phyloP scores from a whole-genome alignment of 2,113 vertebrate species.

The Callorhinus ursinus region DNA sequence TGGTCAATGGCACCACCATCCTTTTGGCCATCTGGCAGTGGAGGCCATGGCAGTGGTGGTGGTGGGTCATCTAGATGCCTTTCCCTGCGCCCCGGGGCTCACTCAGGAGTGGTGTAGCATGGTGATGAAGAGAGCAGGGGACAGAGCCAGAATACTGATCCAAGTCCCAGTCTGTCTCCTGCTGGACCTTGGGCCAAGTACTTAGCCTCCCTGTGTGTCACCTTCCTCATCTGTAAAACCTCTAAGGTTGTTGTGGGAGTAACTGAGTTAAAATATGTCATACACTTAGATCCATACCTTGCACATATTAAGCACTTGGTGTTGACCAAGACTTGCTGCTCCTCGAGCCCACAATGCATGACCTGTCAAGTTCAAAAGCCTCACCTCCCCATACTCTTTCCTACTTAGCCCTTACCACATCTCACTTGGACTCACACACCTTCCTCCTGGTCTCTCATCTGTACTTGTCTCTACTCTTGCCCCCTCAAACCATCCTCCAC shows the following conservation, averaged over 20 bases:
- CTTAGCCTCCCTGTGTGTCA: neutral
- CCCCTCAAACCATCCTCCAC: neutral
- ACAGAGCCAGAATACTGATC: neutral
- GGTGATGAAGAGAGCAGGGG: neutral
- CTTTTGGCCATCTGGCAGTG: neutral
- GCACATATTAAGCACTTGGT: too few relatives aligned
- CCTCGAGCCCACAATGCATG: fast-evolving
- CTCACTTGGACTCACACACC: neutral
- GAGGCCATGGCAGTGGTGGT: neutral
- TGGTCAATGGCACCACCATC: neutral
- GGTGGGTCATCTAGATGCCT: neutral
- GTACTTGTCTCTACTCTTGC: neutral
- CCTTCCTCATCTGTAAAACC: neutral
- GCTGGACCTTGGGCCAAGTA: neutral
- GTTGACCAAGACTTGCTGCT: neutral
- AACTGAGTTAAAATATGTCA: neutral
- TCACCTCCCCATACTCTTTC: neutral
- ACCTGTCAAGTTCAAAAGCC: neutral
- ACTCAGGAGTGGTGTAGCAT: neutral
- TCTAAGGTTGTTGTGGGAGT: neutral
- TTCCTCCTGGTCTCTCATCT: neutral
- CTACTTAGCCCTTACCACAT: neutral
- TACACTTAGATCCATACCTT: neutral
- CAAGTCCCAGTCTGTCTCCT: neutral
- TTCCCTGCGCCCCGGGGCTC: neutral